Conservation (phyloP, 64 coral and sea anemone genomes). For the Pocillopora damicornis region DNA sequence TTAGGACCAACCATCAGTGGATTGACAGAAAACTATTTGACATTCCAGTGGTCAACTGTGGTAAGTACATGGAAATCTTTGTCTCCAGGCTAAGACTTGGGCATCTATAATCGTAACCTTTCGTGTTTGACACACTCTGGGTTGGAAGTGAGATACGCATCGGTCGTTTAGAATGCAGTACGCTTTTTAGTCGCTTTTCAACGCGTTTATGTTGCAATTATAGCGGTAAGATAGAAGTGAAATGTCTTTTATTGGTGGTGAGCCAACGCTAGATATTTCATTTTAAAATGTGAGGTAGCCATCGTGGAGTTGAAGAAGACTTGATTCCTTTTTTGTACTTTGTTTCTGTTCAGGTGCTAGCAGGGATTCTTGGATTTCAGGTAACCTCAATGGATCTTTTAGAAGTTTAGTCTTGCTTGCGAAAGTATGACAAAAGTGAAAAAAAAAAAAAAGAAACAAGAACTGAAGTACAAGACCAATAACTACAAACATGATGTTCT, state of each 20-base stretch:
- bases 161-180: too few relatives aligned
- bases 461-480: not conserved
- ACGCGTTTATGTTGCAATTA: too few relatives aligned
- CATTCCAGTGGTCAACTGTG: conserved; percentile 41
- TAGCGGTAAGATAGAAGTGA: too few relatives aligned
- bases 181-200: too few relatives aligned
- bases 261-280: too few relatives aligned
- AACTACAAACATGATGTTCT: too few relatives aligned
- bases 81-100: not conserved
- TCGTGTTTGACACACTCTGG: too few relatives aligned
- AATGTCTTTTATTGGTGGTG: too few relatives aligned
- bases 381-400: not conserved
- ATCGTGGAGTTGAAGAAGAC: too few relatives aligned
- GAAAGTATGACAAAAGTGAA: not conserved
- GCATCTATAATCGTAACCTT: not conserved
- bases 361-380: conserved; percentile 43
- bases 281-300: too few relatives aligned
- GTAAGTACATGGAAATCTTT: conserved; percentile 20
- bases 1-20: conserved; percentile 59
- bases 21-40: conserved; percentile 55
- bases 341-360: not conserved
- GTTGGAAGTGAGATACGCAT: too few relatives aligned
- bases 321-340: not conserved
- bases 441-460: not conserved
- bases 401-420: not conserved